Percentiles rank a stretch among this genome's conserved stretches.
Evolutionary conservation across 2,113 vertebrate genomes (phyloP).

Genomic region (Arizona elegans): DNA sequence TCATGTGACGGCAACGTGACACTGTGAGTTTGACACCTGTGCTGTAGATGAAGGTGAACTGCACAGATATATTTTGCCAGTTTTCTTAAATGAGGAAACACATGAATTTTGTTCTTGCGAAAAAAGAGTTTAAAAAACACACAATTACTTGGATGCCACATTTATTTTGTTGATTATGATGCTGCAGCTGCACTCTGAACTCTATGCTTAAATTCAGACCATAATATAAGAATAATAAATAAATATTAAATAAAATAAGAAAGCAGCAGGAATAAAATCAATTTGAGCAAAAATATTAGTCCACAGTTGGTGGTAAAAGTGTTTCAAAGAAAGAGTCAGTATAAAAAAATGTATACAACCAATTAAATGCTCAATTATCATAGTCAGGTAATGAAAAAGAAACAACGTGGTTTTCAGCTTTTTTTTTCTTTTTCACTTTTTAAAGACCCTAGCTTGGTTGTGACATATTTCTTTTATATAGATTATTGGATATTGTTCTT

Average conservation of each 20-base stretch:
- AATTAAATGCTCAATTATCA: background rate
- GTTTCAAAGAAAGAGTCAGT: background rate
- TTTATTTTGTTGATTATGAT: background rate
- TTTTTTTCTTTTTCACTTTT: background rate
- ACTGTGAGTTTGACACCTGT: too few species aligned
- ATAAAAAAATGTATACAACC: background rate
- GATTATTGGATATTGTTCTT: background rate
- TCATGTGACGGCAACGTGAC: too few species aligned
- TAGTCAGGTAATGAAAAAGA: background rate
- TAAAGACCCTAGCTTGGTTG: background rate
- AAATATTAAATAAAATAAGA: slow-evolving; percentile 8
- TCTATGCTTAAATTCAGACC: background rate
- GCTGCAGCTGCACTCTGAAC: background rate
- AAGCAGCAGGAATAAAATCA: slow-evolving; percentile 10
- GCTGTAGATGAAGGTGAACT: background rate
- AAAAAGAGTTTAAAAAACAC: background rate
- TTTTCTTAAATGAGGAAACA: background rate
- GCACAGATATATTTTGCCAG: background rate
- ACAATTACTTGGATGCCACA: background rate
- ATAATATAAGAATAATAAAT: background rate
- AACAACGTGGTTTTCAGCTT: background rate
- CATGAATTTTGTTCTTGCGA: background rate
- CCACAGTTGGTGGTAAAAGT: background rate
- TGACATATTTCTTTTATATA: background rate
- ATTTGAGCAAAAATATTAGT: background rate